Evolutionary conservation across 2,113 vertebrate genomes (phyloP).

Genomic region (Cheirogaleus medius): DNA sequence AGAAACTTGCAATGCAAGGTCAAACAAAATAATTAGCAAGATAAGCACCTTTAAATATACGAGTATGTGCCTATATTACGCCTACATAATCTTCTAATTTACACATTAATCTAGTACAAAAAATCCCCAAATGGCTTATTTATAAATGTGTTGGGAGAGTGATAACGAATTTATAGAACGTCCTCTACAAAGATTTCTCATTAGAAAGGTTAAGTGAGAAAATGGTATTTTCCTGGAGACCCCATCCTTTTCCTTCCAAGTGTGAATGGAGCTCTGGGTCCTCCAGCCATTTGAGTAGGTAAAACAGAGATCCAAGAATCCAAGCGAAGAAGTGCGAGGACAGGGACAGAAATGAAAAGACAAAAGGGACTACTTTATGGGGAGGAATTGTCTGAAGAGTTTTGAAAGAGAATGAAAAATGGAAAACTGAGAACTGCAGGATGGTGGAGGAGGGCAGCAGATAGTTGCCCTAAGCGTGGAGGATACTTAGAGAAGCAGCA

Average conservation of each 20-base stretch:
- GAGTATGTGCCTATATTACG: neutral
- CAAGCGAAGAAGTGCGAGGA: neutral
- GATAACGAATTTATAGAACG: neutral
- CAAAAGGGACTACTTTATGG: rapidly evolving
- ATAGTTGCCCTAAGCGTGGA: neutral
- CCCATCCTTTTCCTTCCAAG: neutral
- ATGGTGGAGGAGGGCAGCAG: neutral
- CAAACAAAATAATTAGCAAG: conserved; percentile 37
- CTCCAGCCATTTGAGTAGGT: neutral
- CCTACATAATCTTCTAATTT: conserved; percentile 8
- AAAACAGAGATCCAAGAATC: neutral
- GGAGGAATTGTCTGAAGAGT: too few species aligned
- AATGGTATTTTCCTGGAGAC: neutral
- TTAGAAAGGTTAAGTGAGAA: conserved; percentile 10
- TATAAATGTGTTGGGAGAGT: neutral
- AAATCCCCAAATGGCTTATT: neutral
- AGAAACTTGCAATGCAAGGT: neutral
- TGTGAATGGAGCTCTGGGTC: neutral
- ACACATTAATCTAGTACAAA: neutral
- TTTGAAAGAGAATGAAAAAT: neutral
- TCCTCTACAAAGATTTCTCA: neutral
- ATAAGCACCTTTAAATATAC: neutral
- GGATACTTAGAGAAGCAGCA: neutral
- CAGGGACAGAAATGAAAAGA: neutral
- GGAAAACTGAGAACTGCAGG: neutral